Conservation (phyloP, 2,797 vertebrate species). For the Coranthus polyacanthus region DNA sequence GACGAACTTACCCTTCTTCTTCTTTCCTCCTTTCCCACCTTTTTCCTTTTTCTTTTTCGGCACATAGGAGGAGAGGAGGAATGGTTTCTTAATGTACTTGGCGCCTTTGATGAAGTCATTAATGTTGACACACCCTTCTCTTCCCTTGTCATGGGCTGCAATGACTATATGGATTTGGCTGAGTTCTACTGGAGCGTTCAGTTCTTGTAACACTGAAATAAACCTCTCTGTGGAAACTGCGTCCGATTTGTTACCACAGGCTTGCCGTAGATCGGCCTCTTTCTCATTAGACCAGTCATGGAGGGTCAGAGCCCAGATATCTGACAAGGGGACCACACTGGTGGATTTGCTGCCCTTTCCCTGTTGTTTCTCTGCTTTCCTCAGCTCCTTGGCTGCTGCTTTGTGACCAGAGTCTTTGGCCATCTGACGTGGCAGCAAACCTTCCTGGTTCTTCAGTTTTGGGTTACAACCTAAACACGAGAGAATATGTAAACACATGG, state of each 20-base stretch:
- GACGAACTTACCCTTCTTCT: constrained; percentile 76
- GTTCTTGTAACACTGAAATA: constrained; percentile 79
- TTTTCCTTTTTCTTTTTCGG: constrained; percentile 88
- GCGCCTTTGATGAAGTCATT: constrained; percentile 91
- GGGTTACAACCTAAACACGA: constrained; percentile 90
- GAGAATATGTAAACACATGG: constrained; percentile 24
- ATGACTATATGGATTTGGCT: constrained; percentile 80
- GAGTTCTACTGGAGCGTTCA: constrained; percentile 64
- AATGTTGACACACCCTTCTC: constrained; percentile 75
- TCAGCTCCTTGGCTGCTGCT: constrained; percentile 85
- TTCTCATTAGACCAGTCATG: constrained; percentile 93
- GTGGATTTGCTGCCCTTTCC: constrained; percentile 73
- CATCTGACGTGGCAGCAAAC: constrained; percentile 83
- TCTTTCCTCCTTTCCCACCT: constrained; percentile 79
- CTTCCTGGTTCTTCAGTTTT: constrained; percentile 87
- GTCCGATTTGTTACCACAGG: constrained; percentile 66
- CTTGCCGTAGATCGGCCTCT: constrained; percentile 78
- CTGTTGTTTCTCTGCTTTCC: constrained; percentile 83
- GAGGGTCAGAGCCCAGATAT: constrained; percentile 86
- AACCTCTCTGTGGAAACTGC: constrained; percentile 82
- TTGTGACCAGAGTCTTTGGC: constrained; percentile 89
- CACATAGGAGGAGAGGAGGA: constrained; percentile 84
- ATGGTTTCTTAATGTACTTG: constrained; percentile 88
- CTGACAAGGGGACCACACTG: constrained; percentile 37
- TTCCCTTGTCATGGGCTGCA: constrained; percentile 79